These are phyloP conservation scores for Anastrepha obliqua DNA, from an alignment of 1,140 invertebrate genomes.

Conservation along the genomic window DNA sequence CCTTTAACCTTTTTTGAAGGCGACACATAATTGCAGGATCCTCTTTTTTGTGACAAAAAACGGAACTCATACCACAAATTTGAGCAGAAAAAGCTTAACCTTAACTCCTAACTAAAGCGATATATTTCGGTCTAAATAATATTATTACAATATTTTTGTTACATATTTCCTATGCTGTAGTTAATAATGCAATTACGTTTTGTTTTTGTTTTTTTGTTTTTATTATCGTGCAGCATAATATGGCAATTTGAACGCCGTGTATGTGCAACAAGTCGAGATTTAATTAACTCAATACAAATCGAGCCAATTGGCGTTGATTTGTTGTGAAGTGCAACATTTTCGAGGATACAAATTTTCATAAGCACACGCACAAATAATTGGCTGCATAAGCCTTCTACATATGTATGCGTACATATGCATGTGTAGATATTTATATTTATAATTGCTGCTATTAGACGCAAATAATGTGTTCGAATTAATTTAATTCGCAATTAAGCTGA, in stretches of 20 bases:
- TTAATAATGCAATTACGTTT: too few relatives aligned
- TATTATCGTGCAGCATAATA: too few relatives aligned
- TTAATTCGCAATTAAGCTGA: constrained; percentile 31
- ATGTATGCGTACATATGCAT: background rate
- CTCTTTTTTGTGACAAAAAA: too few relatives aligned
- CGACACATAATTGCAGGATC: too few relatives aligned
- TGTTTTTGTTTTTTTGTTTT: too few relatives aligned
- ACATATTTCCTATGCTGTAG: too few relatives aligned
- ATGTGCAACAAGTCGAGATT: background rate
- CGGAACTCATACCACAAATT: too few relatives aligned
- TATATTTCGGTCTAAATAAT: too few relatives aligned
- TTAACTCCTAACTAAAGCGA: too few relatives aligned
- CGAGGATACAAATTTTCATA: background rate
- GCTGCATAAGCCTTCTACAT: background rate
- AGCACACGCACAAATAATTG: background rate
- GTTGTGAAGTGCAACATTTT: constrained; percentile 12
- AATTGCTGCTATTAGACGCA: background rate
- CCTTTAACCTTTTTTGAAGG: too few relatives aligned
- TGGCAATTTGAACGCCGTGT: background rate
- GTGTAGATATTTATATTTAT: background rate
- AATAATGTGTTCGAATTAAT: background rate
- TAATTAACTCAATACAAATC: constrained; percentile 40
- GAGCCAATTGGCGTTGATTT: constrained; percentile 23
- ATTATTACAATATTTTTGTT: too few relatives aligned
- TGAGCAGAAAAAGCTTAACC: too few relatives aligned